phyloP scores from a whole-genome alignment of 2,797 vertebrate species.

The Podargus strigoides region DNA sequence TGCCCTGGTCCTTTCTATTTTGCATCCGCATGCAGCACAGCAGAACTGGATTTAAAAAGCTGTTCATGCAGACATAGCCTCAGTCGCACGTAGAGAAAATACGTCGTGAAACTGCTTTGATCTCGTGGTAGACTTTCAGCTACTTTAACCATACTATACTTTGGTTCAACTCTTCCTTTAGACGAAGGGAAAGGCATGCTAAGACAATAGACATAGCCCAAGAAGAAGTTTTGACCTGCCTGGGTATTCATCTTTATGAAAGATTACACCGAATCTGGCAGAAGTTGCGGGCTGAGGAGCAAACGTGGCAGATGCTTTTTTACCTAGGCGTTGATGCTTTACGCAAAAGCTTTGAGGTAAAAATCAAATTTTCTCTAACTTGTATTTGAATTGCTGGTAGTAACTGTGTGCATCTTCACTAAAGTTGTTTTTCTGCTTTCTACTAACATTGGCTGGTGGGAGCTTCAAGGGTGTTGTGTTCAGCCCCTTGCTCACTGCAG shows the following conservation, averaged over 20 bases:
- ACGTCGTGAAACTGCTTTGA: not conserved
- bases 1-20: constrained; percentile 60
- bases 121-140: not conserved
- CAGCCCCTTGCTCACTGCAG: not conserved
- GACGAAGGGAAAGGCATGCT: constrained; percentile 92
- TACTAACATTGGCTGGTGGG: not conserved
- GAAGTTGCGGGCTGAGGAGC: constrained; percentile 93
- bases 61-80: not conserved
- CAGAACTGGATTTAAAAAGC: not conserved
- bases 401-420: not conserved
- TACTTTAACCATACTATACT: not conserved
- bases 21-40: constrained; percentile 57
- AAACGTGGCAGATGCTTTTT: constrained; percentile 97
- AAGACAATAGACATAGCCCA: constrained; percentile 98
- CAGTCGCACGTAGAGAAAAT: not conserved
- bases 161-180: constrained; percentile 50
- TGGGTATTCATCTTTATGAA: constrained; percentile 96
- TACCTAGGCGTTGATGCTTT: constrained; percentile 92
- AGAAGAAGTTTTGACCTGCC: constrained; percentile 95
- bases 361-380: not conserved
- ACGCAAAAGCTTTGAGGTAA: constrained; percentile 96
- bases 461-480: not conserved
- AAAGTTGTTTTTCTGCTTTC: not conserved
- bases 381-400: not conserved
- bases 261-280: constrained; percentile 96